Evolutionary conservation across 2,888 invertebrate species (phyloP), one percentile per base, ranked within the genome.

Genomic region (Melieria picta): DNA sequence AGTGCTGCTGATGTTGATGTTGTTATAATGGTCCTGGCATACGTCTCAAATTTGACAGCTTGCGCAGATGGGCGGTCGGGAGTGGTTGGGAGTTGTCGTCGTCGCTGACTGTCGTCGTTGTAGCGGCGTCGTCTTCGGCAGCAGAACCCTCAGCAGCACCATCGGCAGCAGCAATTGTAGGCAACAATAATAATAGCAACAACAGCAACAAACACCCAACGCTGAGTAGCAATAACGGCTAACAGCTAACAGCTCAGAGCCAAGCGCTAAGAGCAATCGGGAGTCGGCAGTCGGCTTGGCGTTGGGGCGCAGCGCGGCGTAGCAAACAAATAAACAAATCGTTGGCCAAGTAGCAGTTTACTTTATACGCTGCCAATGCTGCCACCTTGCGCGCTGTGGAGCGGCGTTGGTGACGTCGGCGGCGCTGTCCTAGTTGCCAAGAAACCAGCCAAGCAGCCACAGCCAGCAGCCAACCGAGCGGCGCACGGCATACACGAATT

Each of bases 1-100:
- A 30, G 30, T 30, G 30, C 2, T 30, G 30, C 30, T 30, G 11
- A 13, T 58, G 11, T 11, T 16, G 13, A 13, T 11, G 16, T 58
- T 13, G 11, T 16, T 58, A 16, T 58, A 30, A 58, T 58, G 46
- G 45, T 65, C 52, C 65, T 65, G 65, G 52, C 61, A 70, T 46
- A 70, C 58, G 70, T 65, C 30, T 58, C 63, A 62, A 67, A 67
- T 67, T 67, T 67, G 63, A 67, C 63, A 72, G 52, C 63, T 67
- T 30, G 30, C 30, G 30, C 30, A 30, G 30, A 30, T 30, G 30
- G 30, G 30, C 30, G 30, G 30, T 30, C 30, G 30, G 30, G 30
- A 30, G 30, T 30, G 30, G 2, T 30, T 30, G 30, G 30, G 30
- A 30, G 30, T 30, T 30, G 30, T 30, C 30, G 30, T 30, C 2